A percentile compares a stretch with the other conserved stretches of the same genome.
Conservation (phyloP, 2,113 vertebrate species). For the Athene noctua region DNA sequence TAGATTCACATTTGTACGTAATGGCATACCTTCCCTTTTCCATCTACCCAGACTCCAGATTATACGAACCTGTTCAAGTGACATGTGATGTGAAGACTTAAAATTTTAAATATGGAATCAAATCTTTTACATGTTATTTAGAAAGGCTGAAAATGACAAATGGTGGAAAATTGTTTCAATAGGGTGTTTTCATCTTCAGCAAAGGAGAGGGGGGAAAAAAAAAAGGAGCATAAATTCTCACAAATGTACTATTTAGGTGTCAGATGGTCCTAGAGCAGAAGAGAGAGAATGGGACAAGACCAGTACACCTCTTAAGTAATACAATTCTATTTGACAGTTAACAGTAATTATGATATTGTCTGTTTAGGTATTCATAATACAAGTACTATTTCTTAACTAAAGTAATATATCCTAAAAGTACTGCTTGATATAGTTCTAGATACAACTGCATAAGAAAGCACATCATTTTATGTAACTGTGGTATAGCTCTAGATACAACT, state of each 20-base stretch:
- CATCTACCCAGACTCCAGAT: neutral
- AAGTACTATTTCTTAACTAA: neutral
- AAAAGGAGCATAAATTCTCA: neutral
- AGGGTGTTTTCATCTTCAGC: neutral
- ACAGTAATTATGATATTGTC: neutral
- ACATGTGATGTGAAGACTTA: neutral
- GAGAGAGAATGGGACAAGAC: neutral
- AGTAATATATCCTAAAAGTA: neutral
- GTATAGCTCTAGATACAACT: neutral
- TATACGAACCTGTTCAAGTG: neutral
- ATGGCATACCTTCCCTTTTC: neutral
- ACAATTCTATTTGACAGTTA: neutral
- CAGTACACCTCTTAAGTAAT: neutral
- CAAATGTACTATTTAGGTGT: neutral
- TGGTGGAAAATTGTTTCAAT: neutral
- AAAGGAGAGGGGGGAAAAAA: neutral
- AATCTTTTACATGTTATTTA: neutral
- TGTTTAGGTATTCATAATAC: neutral
- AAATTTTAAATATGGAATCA: neutral
- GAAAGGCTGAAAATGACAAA: neutral
- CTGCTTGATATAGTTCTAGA: neutral
- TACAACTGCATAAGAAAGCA: neutral
- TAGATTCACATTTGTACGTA: neutral
- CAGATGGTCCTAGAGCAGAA: neutral
- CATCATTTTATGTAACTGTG: neutral